Evolutionary conservation across 2,113 vertebrate genomes (phyloP), one percentile per base, ranked within the genome.

Genomic region (Gopherus evgoodei): DNA sequence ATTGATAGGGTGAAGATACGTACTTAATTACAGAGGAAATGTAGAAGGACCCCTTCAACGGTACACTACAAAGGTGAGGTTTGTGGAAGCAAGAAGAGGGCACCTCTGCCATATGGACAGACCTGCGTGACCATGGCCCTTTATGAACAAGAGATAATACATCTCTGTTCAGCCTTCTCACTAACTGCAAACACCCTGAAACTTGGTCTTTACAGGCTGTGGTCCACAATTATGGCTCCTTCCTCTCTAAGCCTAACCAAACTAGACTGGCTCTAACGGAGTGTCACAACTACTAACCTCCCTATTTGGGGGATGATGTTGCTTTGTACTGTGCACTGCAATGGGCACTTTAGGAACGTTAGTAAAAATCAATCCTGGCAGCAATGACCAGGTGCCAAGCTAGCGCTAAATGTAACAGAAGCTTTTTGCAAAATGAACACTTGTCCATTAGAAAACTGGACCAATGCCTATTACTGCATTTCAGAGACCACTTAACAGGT

Each of bases 41-140:
- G 17, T 62, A 88, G 88, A n/a, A 78, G 86, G 76, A 91, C 57
- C 6, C 12, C 31, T 80, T 90, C 19, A 27, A 2, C 56, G 81
- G 0, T 42, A 75, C 6, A 42, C 38, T 24, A 24, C 38, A 0
- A 0, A 3, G 75, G 25, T 35, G 82, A 78, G n/a, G 54, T 1
- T 57, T 10, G 76, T 44, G 2, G 4, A 56, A 53, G 56, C 38
- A 9, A 2, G 0, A 4, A 78, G 65, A 79, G 11, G 29, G 31
- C 62, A 3, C 21, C 42, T 11, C 75, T 80, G 83, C 54, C 65
- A 83, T 78, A 12, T 0, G 35, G 35, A 57, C 59, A 8, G 0
- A 21, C 10, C 81, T 17, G 8, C 2, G 31, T 84, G 91, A 90
- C 0, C 95, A 86, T 93, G 84, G 76, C 53, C 16, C 5, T n/a